Conservation (phyloP, 1,140 invertebrate genomes). For the Parasteatoda tepidariorum region DNA sequence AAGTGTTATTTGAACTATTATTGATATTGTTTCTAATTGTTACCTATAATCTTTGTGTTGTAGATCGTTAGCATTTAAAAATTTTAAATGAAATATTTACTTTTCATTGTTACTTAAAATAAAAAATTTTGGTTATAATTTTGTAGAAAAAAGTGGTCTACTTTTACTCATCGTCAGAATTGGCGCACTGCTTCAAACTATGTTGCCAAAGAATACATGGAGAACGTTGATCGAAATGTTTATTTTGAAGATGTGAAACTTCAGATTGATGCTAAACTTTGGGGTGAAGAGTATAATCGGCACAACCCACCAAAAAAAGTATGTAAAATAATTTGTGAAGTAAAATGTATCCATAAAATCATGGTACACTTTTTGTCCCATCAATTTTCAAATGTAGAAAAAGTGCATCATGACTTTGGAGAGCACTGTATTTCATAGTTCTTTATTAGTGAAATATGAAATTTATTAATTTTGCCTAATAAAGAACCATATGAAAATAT, state of each 20-base stretch:
- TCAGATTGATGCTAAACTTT: slow-evolving; percentile 76
- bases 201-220: slow-evolving; percentile 74
- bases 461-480: too few relatives aligned
- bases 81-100: too few relatives aligned
- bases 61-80: too few relatives aligned
- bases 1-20: too few relatives aligned
- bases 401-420: too few relatives aligned
- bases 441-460: too few relatives aligned
- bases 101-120: not conserved
- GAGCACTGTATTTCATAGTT: too few relatives aligned
- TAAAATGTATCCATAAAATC: not conserved
- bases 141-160: slow-evolving; percentile 72
- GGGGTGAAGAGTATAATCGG: slow-evolving; percentile 75
- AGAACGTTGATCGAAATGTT: slow-evolving; percentile 69
- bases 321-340: slow-evolving; percentile 34
- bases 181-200: slow-evolving; percentile 73
- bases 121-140: not conserved
- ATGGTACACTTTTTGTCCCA: too few relatives aligned
- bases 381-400: too few relatives aligned
- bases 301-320: slow-evolving; percentile 76
- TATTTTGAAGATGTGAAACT: slow-evolving; percentile 75
- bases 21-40: too few relatives aligned
- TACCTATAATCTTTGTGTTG: too few relatives aligned
- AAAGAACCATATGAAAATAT: too few relatives aligned
- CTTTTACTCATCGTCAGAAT: slow-evolving; percentile 68